Base-by-base conservation (phyloP, 2,888 invertebrate species). In the Caenorhabditis sulstoni region DNA sequence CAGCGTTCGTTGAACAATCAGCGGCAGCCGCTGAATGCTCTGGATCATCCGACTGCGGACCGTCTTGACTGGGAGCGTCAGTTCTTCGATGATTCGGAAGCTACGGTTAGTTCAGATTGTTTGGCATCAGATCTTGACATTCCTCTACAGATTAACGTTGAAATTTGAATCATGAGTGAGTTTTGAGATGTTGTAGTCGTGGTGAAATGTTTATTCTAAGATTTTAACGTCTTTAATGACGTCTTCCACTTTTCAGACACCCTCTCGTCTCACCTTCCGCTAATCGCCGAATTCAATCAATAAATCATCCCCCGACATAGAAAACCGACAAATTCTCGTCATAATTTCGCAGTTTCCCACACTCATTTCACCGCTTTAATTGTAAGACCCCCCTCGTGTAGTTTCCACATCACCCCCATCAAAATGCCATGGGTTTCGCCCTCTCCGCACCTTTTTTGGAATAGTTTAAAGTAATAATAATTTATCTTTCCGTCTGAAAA, bases 51-150 rank as follows among this genome's bases (percentile, higher is more conserved):
- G 12, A 77, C 79, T 9, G 81, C 80, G 12, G 85, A 85, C 22
- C 80, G 83, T 29, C 79, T 87, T 39, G 88, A 88, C 50, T 88
- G 87, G 87, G 88, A 88, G 68, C 71, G 87, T 20, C 88, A 88
- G 61, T 88, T 88, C 79, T 88, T 88, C 64, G 87, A 87, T 74
- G 87, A 87, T 45, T 70, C 77, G 8, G 85, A 86, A 73, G 77
- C 81, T 1, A 79, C 81, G 14, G 83, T 83, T n/a, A 71, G 79
- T 74, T 14, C 41, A 41, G 11, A 3, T 3, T 41, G 41, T 41
- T 39, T 39, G n/a, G n/a, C n/a, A n/a, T n/a, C n/a, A n/a, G n/a
- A n/a, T 58, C 9, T 18, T 35, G 18, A 22, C 14, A 22, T 50
- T 29, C 12, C 8, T 50, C 12, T 16, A 37, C 62, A 79, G 79